Evolutionary conservation across 2,888 invertebrate genomes (phyloP).

Genomic region (Troides helena): DNA sequence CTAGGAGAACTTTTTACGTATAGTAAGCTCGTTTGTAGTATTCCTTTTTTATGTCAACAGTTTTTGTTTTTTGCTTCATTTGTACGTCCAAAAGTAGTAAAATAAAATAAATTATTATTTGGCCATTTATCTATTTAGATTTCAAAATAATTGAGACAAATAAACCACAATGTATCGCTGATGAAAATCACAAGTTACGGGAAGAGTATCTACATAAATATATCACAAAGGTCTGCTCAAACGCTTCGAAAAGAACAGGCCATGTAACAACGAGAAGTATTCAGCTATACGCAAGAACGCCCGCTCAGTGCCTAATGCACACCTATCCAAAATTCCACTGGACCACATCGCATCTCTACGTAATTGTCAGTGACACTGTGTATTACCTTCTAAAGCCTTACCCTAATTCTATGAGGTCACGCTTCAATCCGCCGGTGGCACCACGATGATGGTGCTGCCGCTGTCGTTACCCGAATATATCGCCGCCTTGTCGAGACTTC

Average conservation of each 20-base stretch:
- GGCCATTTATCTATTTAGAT: neutral
- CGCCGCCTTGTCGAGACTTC: constrained; percentile 60
- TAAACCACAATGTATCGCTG: neutral
- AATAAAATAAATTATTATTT: neutral
- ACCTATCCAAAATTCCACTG: neutral
- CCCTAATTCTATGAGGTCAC: constrained; percentile 23
- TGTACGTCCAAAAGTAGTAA: neutral
- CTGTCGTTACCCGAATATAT: constrained; percentile 65
- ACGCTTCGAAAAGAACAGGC: constrained; percentile 47
- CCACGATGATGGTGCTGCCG: constrained; percentile 70
- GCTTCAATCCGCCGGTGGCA: constrained; percentile 71
- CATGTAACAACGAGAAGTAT: neutral
- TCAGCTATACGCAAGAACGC: neutral
- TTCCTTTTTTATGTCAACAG: too few species aligned
- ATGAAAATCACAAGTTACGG: constrained; percentile 28
- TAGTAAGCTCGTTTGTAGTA: too few species aligned
- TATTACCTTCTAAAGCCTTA: constrained; percentile 11
- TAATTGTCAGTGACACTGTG: neutral
- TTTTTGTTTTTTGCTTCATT: neutral
- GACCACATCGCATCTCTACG: neutral
- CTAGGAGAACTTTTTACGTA: too few species aligned
- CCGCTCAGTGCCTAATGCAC: neutral
- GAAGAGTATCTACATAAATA: constrained; percentile 33
- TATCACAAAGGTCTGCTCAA: constrained; percentile 42
- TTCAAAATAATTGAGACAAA: neutral